These are phyloP conservation scores for Pelusios castaneus DNA, from an alignment of 2,113 vertebrate species.

Conservation along the genomic window DNA sequence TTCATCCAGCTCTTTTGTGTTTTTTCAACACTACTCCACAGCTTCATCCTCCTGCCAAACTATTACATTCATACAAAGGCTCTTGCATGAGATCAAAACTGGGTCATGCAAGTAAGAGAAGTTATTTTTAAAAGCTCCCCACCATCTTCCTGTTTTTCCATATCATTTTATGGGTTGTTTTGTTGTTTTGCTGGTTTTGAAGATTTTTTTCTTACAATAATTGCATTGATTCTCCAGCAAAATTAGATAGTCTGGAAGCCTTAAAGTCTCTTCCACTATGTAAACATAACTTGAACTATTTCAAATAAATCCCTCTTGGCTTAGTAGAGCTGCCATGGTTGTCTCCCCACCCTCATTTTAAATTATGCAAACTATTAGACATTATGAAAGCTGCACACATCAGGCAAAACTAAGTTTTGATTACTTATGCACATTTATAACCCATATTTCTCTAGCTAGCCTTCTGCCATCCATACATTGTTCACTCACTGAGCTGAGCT, in stretches of 20 bases:
- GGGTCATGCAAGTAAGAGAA: constrained; percentile 45
- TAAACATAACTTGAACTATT: constrained; percentile 62
- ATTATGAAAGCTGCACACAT: constrained; percentile 45
- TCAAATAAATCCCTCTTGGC: constrained; percentile 54
- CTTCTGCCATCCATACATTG: not conserved
- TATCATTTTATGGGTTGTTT: constrained; percentile 33
- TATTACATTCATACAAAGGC: constrained; percentile 63
- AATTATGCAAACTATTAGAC: constrained; percentile 58
- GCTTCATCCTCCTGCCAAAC: constrained; percentile 51
- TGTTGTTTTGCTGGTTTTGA: constrained; percentile 11
- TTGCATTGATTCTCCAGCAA: constrained; percentile 57
- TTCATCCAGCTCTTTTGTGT: constrained; percentile 12
- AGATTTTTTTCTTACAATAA: constrained; percentile 29
- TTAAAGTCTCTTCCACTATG: constrained; percentile 21
- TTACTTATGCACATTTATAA: constrained; percentile 53
- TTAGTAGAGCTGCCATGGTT: constrained; percentile 8
- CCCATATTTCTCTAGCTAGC: constrained; percentile 33
- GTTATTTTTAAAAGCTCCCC: constrained; percentile 53
- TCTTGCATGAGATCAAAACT: constrained; percentile 36
- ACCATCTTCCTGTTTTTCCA: constrained; percentile 44
- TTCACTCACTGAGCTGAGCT: constrained; percentile 2
- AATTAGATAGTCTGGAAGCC: constrained; percentile 47
- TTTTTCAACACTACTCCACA: constrained; percentile 38
- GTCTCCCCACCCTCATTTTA: constrained; percentile 34
- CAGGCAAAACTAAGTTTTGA: constrained; percentile 65